Evolutionary conservation across 2,888 invertebrate species (phyloP), one percentile per base, ranked within the genome.

Genomic region (Lasioglossum morio): DNA sequence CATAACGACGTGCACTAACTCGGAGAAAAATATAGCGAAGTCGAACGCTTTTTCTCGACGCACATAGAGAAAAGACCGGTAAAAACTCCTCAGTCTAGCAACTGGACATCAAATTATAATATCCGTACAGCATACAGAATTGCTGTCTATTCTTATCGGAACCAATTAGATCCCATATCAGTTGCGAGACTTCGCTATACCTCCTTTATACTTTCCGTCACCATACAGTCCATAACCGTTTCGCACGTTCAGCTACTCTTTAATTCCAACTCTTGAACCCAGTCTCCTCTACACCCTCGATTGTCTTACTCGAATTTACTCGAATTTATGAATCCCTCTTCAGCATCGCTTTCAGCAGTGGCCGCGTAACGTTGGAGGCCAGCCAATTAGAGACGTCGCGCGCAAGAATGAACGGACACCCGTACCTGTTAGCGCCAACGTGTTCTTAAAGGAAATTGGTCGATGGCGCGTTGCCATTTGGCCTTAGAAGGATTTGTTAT

Each of bases 391-490:
- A 57, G 57, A n/a, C n/a, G 57, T 53, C 40, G 40, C 40, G n/a
- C 57, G 57, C 57, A 57, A 57, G 57, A n/a, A 57, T 12, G n/a
- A n/a, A 57, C 57, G 57, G 57, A 57, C 23, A 57, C 57, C n/a
- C 57, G 57, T n/a, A 57, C 57, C 57, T 57, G 57, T 57, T 57
- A 57, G n/a, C 57, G 57, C 12, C 57, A n/a, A 57, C n/a, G n/a
- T 57, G 57, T n/a, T 57, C n/a, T n/a, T 57, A 57, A 57, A 57
- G 57, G 57, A 57, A 57, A 57, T 57, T 57, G n/a, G 12, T 57
- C n/a, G 57, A 57, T 57, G 57, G 57, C 57, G 57, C n/a, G 57
- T n/a, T 57, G 57, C 57, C 57, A 57, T 23, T 57, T 57, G n/a
- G 12, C 57, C 57, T 57, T 12, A 12, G 57, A n/a, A n/a, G 2